Evolutionary conservation across 2,797 vertebrate genomes (phyloP).

Genomic region (Anabacerthia variegaticeps): DNA sequence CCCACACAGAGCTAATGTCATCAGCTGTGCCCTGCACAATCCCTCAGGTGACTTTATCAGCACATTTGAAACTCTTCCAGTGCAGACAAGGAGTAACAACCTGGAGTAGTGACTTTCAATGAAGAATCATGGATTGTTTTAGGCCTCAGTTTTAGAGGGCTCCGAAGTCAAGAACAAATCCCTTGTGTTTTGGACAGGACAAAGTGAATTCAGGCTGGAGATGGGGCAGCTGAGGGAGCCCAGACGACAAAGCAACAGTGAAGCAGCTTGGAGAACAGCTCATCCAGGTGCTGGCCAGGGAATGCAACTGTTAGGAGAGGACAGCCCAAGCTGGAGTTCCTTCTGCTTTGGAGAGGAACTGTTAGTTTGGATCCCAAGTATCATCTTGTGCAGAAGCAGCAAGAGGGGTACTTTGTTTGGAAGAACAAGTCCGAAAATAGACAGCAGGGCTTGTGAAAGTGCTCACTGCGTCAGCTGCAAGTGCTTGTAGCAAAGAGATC

Average conservation of each 20-base stretch:
- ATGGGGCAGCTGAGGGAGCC: background rate
- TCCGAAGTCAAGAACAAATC: background rate
- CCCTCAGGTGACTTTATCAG: background rate
- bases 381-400: background rate
- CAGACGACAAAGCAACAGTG: background rate
- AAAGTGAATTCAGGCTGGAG: background rate
- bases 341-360: background rate
- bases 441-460: background rate
- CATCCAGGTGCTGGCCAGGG: background rate
- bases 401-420: background rate
- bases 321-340: background rate
- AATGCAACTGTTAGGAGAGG: fast-evolving
- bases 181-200: background rate
- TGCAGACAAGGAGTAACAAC: background rate
- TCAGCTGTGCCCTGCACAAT: background rate
- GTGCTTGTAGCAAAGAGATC: background rate
- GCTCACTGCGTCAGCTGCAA: fast-evolving
- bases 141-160: background rate
- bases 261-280: background rate
- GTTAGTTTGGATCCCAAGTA: background rate
- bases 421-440: background rate
- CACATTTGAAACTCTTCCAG: background rate
- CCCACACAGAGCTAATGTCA: background rate
- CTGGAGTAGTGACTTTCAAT: background rate
- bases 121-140: background rate